Evolutionary conservation across 2,888 invertebrate species (phyloP).

Genomic region (Fragum sueziense): DNA sequence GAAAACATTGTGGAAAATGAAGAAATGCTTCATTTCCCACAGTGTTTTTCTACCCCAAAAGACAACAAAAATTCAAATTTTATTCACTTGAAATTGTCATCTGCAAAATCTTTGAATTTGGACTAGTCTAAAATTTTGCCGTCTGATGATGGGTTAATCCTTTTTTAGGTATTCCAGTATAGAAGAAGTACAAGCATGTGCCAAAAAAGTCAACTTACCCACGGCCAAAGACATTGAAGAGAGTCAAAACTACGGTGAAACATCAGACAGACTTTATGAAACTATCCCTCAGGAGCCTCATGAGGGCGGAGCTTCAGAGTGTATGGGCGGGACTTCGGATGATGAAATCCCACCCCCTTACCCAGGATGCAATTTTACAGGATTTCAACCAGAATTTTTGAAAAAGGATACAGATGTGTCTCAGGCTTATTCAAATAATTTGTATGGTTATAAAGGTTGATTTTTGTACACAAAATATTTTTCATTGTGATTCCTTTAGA

Average conservation of each 20-base stretch:
- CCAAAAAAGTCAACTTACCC: slow-evolving; percentile 40
- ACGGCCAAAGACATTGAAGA: slow-evolving; percentile 27
- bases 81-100: too few species aligned
- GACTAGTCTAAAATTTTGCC: too few species aligned
- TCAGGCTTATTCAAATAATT: slow-evolving; percentile 54
- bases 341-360: slow-evolving; percentile 35
- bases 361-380: slow-evolving; percentile 8
- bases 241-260: background rate
- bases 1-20: too few species aligned
- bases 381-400: slow-evolving; percentile 51
- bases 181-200: slow-evolving; percentile 35
- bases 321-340: slow-evolving; percentile 11
- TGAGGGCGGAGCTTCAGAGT: slow-evolving; percentile 11
- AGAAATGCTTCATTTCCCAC: too few species aligned
- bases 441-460: slow-evolving; percentile 47
- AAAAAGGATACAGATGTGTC: slow-evolving; percentile 51
- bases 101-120: too few species aligned
- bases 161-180: slow-evolving; percentile 47
- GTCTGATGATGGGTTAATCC: too few species aligned
- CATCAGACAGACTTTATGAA: slow-evolving; percentile 37
- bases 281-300: slow-evolving; percentile 22
- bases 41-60: too few species aligned
- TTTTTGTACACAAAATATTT: too few species aligned
- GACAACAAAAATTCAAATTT: too few species aligned
- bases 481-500: too few species aligned